phyloP scores from a whole-genome alignment of 2,113 vertebrate species.

The Mormyrus lacerda region DNA sequence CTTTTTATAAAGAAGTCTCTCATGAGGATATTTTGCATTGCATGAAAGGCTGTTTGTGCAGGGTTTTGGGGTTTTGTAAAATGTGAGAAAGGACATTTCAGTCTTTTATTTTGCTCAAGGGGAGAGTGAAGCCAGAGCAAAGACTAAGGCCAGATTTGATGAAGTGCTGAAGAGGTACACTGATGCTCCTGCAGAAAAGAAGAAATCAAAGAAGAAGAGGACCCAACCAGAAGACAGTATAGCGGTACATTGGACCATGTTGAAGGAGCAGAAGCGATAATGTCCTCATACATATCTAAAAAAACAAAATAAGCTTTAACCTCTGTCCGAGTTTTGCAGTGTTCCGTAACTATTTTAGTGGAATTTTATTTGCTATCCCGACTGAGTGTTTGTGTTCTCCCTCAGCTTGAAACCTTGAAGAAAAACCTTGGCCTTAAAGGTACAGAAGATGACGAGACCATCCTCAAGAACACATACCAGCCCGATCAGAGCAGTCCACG shows the following conservation, averaged over 20 bases:
- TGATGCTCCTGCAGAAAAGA: constrained; percentile 55
- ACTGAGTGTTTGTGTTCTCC: constrained; percentile 24
- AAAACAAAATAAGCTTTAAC: background rate
- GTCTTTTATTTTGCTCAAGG: constrained; percentile 53
- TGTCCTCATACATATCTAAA: background rate
- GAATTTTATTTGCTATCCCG: background rate
- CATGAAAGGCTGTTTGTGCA: background rate
- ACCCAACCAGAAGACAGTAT: constrained; percentile 60
- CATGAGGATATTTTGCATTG: background rate
- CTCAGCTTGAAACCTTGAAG: constrained; percentile 71
- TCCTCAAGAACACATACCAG: constrained; percentile 61
- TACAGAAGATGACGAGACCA: constrained; percentile 59
- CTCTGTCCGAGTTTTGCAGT: background rate
- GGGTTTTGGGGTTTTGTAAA: background rate
- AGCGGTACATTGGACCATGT: constrained; percentile 60
- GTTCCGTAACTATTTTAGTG: constrained; percentile 10
- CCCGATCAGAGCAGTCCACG: constrained; percentile 63
- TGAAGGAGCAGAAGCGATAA: background rate
- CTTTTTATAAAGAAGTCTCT: background rate
- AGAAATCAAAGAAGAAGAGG: constrained; percentile 62
- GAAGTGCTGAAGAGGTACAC: constrained; percentile 73
- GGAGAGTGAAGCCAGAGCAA: constrained; percentile 79
- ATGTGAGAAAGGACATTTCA: background rate
- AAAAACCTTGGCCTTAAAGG: constrained; percentile 67
- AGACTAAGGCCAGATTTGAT: constrained; percentile 78